phyloP scores from a whole-genome alignment of 2,113 vertebrate genomes.

The Phylloscopus trochiloides region DNA sequence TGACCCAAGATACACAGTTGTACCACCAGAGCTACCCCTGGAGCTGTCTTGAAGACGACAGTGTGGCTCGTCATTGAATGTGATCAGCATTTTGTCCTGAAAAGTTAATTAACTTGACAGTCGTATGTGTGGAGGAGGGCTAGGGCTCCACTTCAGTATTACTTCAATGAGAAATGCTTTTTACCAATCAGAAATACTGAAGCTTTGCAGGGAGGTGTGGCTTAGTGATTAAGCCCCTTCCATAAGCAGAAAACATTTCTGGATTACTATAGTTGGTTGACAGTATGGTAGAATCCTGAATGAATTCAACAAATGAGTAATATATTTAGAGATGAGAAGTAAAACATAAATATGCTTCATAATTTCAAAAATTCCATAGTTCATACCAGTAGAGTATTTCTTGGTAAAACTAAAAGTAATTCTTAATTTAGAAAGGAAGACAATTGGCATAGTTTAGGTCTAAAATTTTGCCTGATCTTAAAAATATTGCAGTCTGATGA shows the following conservation, averaged over 20 bases:
- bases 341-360: constrained; percentile 42
- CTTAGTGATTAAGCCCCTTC: constrained; percentile 75
- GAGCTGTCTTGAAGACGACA: constrained; percentile 75
- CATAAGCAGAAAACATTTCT: constrained; percentile 61
- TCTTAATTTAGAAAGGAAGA: constrained; percentile 55
- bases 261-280: constrained; percentile 61
- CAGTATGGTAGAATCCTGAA: constrained; percentile 65
- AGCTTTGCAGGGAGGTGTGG: constrained; percentile 63
- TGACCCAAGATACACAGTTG: constrained; percentile 82
- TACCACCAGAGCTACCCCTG: constrained; percentile 75
- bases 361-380: constrained; percentile 59
- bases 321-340: constrained; percentile 69
- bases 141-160: constrained; percentile 76
- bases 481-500: neutral
- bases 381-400: constrained; percentile 62
- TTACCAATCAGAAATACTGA: constrained; percentile 72
- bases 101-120: constrained; percentile 68
- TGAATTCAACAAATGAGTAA: constrained; percentile 72
- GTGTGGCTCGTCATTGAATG: neutral
- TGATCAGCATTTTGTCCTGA: constrained; percentile 63
- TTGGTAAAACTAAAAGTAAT: constrained; percentile 63
- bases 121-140: constrained; percentile 47
- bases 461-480: constrained; percentile 12
- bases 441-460: constrained; percentile 37
- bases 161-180: constrained; percentile 69